Conservation (phyloP, 2,888 invertebrate genomes). For the Morpho deidamia region DNA sequence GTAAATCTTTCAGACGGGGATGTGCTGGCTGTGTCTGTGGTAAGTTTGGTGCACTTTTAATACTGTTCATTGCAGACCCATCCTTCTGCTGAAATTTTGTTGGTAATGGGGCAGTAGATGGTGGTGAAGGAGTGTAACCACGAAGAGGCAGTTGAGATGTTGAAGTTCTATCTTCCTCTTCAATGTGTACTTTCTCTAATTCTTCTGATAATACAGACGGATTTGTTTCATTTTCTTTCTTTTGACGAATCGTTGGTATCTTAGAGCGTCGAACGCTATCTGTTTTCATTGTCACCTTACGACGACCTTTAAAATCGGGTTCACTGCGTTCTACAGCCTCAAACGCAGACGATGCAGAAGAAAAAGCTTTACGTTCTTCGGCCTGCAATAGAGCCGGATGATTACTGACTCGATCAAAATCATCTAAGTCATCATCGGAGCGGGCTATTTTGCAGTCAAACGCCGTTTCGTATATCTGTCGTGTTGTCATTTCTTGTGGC, state of each 20-base stretch:
- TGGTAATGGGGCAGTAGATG: conserved; percentile 90
- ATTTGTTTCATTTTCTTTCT: conserved; percentile 64
- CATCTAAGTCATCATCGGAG: conserved; percentile 88
- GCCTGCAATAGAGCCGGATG: conserved; percentile 85
- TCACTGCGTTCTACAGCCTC: conserved; percentile 71
- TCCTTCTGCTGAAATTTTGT: conserved; percentile 88
- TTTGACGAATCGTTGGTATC: conserved; percentile 78
- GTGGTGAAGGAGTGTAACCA: conserved; percentile 89
- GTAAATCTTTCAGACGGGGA: conserved; percentile 84
- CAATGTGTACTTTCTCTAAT: conserved; percentile 81
- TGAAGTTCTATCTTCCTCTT: conserved; percentile 75
- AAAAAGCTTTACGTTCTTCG: conserved; percentile 66
- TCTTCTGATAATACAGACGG: conserved; percentile 69
- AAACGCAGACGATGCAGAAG: conserved; percentile 71
- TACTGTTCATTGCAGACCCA: conserved; percentile 85
- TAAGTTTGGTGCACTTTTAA: conserved; percentile 88
- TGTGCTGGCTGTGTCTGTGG: conserved; percentile 83
- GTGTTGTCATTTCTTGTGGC: conserved; percentile 79
- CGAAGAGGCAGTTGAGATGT: conserved; percentile 81
- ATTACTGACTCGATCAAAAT: conserved; percentile 88
- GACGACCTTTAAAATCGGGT: conserved; percentile 75
- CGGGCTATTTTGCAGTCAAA: conserved; percentile 92
- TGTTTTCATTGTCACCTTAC: conserved; percentile 76
- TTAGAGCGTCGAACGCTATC: conserved; percentile 78
- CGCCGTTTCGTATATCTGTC: conserved; percentile 92